phyloP scores from a whole-genome alignment of 2,888 invertebrate species.

The Athalia circularis region DNA sequence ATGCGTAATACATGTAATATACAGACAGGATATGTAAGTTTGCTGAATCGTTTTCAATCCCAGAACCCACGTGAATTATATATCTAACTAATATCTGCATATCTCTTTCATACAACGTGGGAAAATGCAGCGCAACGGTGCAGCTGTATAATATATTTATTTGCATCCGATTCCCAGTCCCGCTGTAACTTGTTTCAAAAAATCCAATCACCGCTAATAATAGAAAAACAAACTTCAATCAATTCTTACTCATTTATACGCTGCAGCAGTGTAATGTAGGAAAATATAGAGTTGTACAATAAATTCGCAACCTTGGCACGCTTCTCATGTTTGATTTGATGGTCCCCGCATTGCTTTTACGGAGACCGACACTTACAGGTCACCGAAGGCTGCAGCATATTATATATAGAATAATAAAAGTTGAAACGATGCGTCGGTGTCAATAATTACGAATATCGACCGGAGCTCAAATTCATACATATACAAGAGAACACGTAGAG shows the following conservation, averaged over 20 bases:
- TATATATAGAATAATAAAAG: neutral
- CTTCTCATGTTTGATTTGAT: slow-evolving; percentile 22
- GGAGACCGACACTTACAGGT: neutral
- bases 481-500: neutral
- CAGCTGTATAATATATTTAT: neutral
- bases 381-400: slow-evolving; percentile 9
- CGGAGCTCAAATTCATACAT: neutral
- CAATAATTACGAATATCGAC: slow-evolving; percentile 18
- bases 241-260: slow-evolving; percentile 1
- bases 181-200: slow-evolving; percentile 17
- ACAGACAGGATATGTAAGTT: neutral
- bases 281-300: neutral
- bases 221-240: slow-evolving; percentile 15
- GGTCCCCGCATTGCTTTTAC: neutral
- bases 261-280: slow-evolving; percentile 2
- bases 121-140: neutral
- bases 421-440: slow-evolving; percentile 5
- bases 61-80: neutral
- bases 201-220: slow-evolving; percentile 36
- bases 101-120: slow-evolving; percentile 21
- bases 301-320: slow-evolving; percentile 16
- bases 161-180: neutral
- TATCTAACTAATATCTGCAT: slow-evolving; percentile 19
- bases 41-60: slow-evolving; percentile 5
- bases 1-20: neutral